Evolutionary conservation across 2,797 vertebrate species (phyloP).

Genomic region (Neosilurus hyrtlii): DNA sequence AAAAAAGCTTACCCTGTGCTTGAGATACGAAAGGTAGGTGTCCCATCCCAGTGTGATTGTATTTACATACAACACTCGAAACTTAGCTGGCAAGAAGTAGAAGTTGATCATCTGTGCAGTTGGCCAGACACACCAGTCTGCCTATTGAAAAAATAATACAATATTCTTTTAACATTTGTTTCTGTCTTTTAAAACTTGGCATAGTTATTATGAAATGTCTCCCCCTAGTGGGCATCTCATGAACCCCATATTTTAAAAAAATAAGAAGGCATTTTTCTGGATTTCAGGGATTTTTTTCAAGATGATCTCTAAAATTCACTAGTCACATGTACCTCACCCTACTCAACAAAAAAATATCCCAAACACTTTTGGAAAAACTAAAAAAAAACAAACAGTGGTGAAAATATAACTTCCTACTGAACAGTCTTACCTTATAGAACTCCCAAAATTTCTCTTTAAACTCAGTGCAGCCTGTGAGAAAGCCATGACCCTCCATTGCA

Average conservation of each 20-base stretch:
- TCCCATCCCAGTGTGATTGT: constrained; percentile 90
- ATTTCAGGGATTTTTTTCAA: too few species aligned
- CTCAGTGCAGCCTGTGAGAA: constrained; percentile 75
- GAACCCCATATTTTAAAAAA: background rate
- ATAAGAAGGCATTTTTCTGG: background rate
- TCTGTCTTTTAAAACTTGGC: background rate
- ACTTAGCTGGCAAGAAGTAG: constrained; percentile 83
- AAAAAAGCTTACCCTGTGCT: constrained; percentile 81
- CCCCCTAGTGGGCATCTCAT: background rate
- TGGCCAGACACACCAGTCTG: constrained; percentile 91
- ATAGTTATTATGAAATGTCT: too few species aligned
- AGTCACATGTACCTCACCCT: too few species aligned
- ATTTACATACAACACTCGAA: constrained; percentile 88
- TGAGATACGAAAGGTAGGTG: constrained; percentile 91
- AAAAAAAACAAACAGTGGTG: too few species aligned
- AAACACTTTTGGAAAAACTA: too few species aligned
- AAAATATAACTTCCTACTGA: too few species aligned
- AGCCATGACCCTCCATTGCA: constrained; percentile 76
- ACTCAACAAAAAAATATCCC: too few species aligned
- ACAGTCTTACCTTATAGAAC: constrained; percentile 80
- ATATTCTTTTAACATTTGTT: background rate
- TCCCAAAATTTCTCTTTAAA: constrained; percentile 90
- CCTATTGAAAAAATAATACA: constrained; percentile 62
- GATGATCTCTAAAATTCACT: too few species aligned
- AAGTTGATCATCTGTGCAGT: constrained; percentile 89